Evolutionary conservation across 2,888 invertebrate species (phyloP).

Genomic region (Thymelicus sylvestris): DNA sequence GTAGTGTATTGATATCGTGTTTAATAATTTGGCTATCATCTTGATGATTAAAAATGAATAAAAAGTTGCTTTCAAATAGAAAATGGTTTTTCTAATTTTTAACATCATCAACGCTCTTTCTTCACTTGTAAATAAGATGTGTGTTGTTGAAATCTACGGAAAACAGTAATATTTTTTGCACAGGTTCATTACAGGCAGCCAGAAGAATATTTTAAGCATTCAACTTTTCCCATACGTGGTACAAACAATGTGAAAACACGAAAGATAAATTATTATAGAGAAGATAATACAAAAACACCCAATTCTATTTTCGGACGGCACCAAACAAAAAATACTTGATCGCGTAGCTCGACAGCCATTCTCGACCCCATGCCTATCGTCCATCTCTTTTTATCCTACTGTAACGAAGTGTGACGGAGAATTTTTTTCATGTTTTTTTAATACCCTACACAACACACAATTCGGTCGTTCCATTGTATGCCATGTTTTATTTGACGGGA

Average conservation of each 20-base stretch:
- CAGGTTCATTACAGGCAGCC: too few relatives aligned
- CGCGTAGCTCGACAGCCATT: slow-evolving; percentile 39
- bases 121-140: too few relatives aligned
- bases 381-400: slow-evolving; percentile 22
- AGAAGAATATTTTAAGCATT: too few relatives aligned
- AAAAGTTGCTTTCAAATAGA: too few relatives aligned
- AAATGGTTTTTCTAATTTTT: too few relatives aligned
- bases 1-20: too few relatives aligned
- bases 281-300: slow-evolving; percentile 26
- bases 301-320: slow-evolving; percentile 38
- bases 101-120: too few relatives aligned
- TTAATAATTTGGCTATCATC: too few relatives aligned
- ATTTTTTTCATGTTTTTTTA: slow-evolving; percentile 22
- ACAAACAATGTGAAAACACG: not conserved
- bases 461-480: slow-evolving; percentile 30
- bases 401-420: slow-evolving; percentile 29
- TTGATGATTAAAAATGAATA: too few relatives aligned
- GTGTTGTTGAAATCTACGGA: too few relatives aligned
- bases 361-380: slow-evolving; percentile 25
- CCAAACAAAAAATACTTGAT: slow-evolving; percentile 36
- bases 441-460: slow-evolving; percentile 12
- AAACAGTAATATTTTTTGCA: too few relatives aligned
- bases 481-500: slow-evolving; percentile 31
- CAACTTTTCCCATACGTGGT: not conserved
- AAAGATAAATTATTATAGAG: slow-evolving; percentile 16